Evolutionary conservation across 2,113 vertebrate species (phyloP).

Genomic region (Spheniscus mendiculus): DNA sequence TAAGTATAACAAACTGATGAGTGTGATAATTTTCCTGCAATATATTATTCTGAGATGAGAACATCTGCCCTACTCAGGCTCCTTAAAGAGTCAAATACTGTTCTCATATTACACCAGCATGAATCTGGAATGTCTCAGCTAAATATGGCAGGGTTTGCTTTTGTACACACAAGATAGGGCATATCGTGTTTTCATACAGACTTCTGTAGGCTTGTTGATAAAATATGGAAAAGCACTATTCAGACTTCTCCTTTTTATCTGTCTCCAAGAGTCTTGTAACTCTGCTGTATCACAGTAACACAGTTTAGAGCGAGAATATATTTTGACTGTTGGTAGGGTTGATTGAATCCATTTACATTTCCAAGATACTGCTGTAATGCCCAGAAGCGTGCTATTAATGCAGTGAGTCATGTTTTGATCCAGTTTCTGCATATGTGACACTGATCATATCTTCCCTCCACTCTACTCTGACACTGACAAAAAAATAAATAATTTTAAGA

Average conservation of each 20-base stretch:
- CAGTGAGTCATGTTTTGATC: background rate
- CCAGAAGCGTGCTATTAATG: background rate
- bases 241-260: background rate
- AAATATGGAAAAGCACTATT: background rate
- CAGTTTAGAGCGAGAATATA: background rate
- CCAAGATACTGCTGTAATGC: background rate
- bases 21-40: background rate
- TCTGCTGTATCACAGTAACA: background rate
- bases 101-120: background rate
- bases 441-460: background rate
- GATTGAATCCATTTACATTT: constrained; percentile 11
- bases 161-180: background rate
- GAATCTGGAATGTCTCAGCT: background rate
- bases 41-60: background rate
- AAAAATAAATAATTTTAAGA: background rate
- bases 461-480: background rate
- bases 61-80: background rate
- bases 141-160: background rate
- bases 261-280: background rate
- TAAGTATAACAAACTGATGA: background rate
- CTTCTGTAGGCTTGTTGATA: background rate
- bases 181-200: background rate
- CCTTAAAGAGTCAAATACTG: background rate
- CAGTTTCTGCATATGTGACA: background rate
- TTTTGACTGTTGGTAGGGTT: background rate